Conservation (phyloP, 2,797 vertebrate species). For the Uromys caudimaculatus region DNA sequence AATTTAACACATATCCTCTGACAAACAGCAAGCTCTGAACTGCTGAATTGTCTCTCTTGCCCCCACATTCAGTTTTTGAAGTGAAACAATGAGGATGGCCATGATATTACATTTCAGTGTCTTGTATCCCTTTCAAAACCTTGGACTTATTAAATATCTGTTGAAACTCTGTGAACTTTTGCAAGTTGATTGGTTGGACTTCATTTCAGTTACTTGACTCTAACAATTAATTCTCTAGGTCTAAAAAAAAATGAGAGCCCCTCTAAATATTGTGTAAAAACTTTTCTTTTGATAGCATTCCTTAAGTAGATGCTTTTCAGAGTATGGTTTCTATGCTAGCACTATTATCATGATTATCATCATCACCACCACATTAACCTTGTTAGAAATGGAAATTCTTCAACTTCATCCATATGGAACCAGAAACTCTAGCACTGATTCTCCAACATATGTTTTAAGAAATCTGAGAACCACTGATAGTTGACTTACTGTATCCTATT, state of each 20-base stretch:
- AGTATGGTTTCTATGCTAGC: neutral
- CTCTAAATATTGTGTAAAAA: neutral
- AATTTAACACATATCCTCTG: neutral
- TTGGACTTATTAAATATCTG: neutral
- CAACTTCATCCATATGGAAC: neutral
- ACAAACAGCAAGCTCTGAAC: neutral
- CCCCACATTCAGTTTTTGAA: neutral
- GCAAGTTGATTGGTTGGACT: neutral
- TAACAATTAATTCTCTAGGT: neutral
- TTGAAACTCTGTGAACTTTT: neutral
- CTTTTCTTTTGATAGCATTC: neutral
- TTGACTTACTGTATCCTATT: too few species aligned
- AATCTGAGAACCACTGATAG: neutral
- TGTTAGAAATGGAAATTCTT: neutral
- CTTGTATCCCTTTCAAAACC: neutral
- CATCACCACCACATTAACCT: neutral
- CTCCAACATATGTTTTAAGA: neutral
- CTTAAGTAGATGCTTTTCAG: neutral
- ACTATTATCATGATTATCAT: neutral
- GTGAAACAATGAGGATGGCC: neutral
- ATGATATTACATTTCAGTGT: neutral
- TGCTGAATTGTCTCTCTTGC: neutral
- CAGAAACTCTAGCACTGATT: neutral
- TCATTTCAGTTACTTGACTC: neutral
- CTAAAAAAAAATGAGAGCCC: neutral